Base-by-base conservation (phyloP, 1,140 invertebrate species). In the Thalassaphorura encarpata region DNA sequence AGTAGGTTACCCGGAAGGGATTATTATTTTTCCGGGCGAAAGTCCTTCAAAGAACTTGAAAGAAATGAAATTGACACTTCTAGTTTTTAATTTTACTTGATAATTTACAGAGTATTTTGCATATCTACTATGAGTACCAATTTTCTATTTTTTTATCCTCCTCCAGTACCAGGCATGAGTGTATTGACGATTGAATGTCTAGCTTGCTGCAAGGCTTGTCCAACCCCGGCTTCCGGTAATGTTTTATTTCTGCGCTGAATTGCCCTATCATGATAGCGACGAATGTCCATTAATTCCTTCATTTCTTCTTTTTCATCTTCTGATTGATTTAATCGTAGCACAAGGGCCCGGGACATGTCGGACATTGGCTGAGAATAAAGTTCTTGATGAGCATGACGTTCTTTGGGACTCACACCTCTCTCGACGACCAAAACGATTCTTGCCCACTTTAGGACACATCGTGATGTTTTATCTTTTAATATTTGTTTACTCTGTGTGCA, bases 321-420 rank as follows among this genome's bases (percentile, higher is more conserved):
- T 55, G 82, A 80, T 76, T 90, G 87, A 69, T 87, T 85, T 15
- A 89, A 75, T 47, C 88, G 78, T 6, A 95, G 71, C 2, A 62
- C 60, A 18, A 62, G 47, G 2, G 60, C 94, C 66, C 89, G 74
- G 63, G 85, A 76, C 0, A 88, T 89, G 69, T 89, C 90, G 0
- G 89, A 90, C 85, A 95, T 94, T 0, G 91, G 85, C 70, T 97
- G 89, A n/a, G 90, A 93, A 70, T 99, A 99, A 33, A 83, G 80
- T 72, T 85, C 79, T 39, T 96, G 79, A 67, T 93, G 85, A 68
- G 83, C 82, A 21, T 89, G 70, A 47, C 94, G 75, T 69, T 94
- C 86, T 33, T 81, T 76, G 0, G 92, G 91, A 54, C 84, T 84
- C 0, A 97, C 89, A 6, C 92, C 94, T 72, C 95, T 76, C 71